phyloP scores from a whole-genome alignment of 2,113 vertebrate genomes.

The Oxyruncus cristatus region DNA sequence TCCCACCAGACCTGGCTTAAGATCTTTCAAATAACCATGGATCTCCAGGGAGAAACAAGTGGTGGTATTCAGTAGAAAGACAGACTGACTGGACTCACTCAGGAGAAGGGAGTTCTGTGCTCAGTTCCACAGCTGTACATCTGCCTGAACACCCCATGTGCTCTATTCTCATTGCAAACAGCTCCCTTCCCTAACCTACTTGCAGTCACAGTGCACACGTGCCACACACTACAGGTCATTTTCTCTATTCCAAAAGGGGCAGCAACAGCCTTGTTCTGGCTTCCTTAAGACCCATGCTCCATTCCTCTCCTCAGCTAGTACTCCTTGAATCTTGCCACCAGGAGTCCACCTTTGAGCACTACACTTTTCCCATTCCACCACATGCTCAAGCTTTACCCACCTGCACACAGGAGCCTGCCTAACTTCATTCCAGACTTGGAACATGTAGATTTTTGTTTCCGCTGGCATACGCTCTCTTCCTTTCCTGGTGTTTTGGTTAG shows the following conservation, averaged over 20 bases:
- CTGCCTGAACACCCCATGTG: not conserved
- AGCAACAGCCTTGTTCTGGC: not conserved
- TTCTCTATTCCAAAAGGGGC: not conserved
- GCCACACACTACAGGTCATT: not conserved
- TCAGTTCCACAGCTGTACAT: fast-evolving
- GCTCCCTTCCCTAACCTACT: not conserved
- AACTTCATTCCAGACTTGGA: not conserved
- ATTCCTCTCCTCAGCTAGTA: not conserved
- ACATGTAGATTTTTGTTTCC: not conserved
- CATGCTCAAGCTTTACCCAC: not conserved
- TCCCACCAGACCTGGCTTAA: not conserved
- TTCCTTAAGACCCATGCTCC: not conserved
- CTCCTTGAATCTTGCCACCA: not conserved
- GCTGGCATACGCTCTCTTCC: not conserved
- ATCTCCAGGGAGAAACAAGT: not conserved
- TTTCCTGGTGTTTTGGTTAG: not conserved
- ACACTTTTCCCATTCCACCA: not conserved
- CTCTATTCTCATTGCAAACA: fast-evolving
- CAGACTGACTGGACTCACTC: not conserved
- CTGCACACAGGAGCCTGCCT: not conserved
- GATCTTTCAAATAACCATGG: not conserved
- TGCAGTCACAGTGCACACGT: not conserved
- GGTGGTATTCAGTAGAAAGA: not conserved
- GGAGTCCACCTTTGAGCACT: not conserved
- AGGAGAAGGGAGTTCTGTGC: not conserved